Evolutionary conservation across 2,113 vertebrate genomes (phyloP), one percentile per base, ranked within the genome.

Genomic region (Chitala chitala): DNA sequence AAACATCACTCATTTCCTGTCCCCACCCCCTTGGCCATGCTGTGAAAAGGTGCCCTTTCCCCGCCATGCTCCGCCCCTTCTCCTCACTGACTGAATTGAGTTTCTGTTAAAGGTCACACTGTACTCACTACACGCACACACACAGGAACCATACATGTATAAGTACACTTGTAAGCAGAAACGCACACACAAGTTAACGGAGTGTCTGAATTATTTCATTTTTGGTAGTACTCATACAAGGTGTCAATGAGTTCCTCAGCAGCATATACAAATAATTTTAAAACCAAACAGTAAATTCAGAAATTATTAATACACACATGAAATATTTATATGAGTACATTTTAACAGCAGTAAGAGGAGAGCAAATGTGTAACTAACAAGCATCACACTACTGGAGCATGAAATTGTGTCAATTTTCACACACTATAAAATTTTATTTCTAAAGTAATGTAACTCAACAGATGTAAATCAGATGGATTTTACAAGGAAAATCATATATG

Each of bases 41-140:
- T 68, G 12, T 24, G 64, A 68, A 48, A 36, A 68, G 42, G 10
- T 2, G 61, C 8, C 10, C 42, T 15, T 20, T 51, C 64, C 26
- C 40, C 38, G 5, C 12, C 22, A 33, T 7, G 10, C 4, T 13
- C 40, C 64, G n/a, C 10, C 26, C 59, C 59, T 38, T 29, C 29
- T 22, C 53, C 42, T 26, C 64, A 8, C 64, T 42, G n/a, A 20
- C 64, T 46, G 64, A 46, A 22, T 22, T 24, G n/a, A 26, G 64
- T 44, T 42, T 48, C 22, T 46, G n/a, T 68, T 68, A 68, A 68
- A 68, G 64, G 64, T 68, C 64, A 68, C 64, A 46, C 38, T 33
- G 4, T 20, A 0, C 63, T 24, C 40, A 6, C 9, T 33, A 44
- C 40, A 68, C 38, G 22, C 2, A 55, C 10, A 6, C 22, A 42